phyloP scores from a whole-genome alignment of 2,797 vertebrate species.

The Parotocinclus haroldoi region DNA sequence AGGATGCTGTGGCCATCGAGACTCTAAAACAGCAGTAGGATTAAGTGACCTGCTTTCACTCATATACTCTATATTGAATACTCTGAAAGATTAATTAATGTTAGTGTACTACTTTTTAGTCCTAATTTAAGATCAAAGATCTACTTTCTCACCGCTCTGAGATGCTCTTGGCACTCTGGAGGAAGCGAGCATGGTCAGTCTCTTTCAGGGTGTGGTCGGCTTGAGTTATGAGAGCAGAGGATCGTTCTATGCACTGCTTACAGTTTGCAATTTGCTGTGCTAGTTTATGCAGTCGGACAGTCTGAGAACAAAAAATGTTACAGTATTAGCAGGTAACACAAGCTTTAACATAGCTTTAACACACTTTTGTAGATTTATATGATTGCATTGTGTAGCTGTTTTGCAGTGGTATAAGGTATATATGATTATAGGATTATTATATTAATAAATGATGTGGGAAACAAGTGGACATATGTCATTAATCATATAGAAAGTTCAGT shows the following conservation, averaged over 20 bases:
- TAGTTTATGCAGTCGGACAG: slow-evolving; percentile 88
- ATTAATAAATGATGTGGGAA: no score
- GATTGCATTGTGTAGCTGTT: no score
- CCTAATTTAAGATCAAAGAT: background rate
- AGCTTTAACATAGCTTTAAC: no score
- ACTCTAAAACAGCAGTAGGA: slow-evolving; percentile 70
- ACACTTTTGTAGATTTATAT: no score
- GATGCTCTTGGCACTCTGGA: slow-evolving; percentile 95
- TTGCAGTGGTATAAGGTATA: no score
- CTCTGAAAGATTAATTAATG: background rate
- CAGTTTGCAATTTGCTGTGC: slow-evolving; percentile 95
- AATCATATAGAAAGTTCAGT: background rate
- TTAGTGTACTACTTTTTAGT: background rate
- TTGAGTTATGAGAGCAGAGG: slow-evolving; percentile 90
- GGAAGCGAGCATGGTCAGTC: slow-evolving; percentile 88
- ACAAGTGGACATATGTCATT: background rate
- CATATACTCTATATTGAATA: background rate
- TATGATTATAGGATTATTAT: no score
- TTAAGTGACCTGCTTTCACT: background rate
- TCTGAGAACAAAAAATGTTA: slow-evolving; percentile 59
- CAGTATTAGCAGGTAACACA: no score
- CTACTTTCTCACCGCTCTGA: slow-evolving; percentile 83
- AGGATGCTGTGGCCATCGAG: slow-evolving; percentile 97
- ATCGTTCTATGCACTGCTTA: slow-evolving; percentile 96
- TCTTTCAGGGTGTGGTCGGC: slow-evolving; percentile 95